Percentiles rank a stretch among this genome's conserved stretches.
Conservation (phyloP, 64 coral and sea anemone species). For the Catalaphyllia jardinei region DNA sequence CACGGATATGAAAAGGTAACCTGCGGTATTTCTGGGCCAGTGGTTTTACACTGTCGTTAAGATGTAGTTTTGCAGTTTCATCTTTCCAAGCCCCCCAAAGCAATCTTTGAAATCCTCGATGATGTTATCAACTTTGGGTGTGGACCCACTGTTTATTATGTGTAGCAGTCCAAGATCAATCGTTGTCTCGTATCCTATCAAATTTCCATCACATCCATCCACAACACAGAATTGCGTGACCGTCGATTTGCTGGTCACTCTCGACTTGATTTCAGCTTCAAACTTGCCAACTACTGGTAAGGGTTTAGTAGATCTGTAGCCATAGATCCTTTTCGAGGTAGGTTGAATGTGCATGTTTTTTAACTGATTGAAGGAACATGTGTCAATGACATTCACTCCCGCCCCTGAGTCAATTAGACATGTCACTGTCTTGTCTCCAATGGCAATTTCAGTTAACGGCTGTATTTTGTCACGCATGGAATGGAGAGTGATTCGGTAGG, state of each 20-base stretch:
- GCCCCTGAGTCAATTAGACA: slow-evolving; percentile 31
- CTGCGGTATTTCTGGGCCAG: slow-evolving; percentile 16
- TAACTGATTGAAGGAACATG: background rate
- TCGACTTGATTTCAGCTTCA: background rate
- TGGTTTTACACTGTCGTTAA: background rate
- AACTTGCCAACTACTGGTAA: slow-evolving; percentile 17
- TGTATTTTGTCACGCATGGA: slow-evolving; percentile 1
- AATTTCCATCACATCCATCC: background rate
- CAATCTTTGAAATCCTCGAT: background rate
- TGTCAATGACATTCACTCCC: slow-evolving; percentile 30
- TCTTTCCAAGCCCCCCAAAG: slow-evolving; percentile 44
- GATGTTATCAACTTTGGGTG: background rate
- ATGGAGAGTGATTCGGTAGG: background rate
- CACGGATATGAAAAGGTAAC: slow-evolving; percentile 9
- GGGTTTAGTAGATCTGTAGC: background rate
- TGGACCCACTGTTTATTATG: background rate
- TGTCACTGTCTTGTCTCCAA: slow-evolving; percentile 7
- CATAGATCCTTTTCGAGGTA: background rate
- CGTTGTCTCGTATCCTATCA: background rate
- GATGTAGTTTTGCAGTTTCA: slow-evolving; percentile 29
- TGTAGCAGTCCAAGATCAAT: slow-evolving; percentile 7
- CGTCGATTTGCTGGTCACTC: background rate
- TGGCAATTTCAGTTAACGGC: slow-evolving; percentile 14
- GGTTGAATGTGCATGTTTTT: background rate
- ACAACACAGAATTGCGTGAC: slow-evolving; percentile 24